phyloP scores from a whole-genome alignment of 2,888 invertebrate species.

The Drosophila nr. medialis region DNA sequence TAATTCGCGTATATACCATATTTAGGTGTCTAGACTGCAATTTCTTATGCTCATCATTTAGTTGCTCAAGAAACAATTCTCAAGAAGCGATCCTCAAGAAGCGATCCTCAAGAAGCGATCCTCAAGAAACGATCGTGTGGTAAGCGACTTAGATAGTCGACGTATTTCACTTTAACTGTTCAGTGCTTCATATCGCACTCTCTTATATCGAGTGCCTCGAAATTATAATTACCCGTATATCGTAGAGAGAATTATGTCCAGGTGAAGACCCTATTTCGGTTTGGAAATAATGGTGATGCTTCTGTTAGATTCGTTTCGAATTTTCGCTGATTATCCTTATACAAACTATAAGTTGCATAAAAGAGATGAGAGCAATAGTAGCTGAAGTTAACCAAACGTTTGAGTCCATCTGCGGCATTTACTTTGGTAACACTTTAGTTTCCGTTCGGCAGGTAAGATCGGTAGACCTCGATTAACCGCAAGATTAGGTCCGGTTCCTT shows the following conservation, averaged over 20 bases:
- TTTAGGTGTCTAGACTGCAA: not conserved
- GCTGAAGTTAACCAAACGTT: not conserved
- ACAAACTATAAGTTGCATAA: not conserved
- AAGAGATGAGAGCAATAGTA: not conserved
- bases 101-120: no score
- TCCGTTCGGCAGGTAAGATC: not conserved
- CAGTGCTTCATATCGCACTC: no score
- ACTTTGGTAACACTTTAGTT: not conserved
- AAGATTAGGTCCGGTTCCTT: no score
- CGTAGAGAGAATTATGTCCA: no score
- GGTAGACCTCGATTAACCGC: not conserved
- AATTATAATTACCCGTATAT: no score
- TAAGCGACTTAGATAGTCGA: not conserved
- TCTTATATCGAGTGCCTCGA: no score
- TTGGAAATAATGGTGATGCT: not conserved
- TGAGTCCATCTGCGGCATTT: not conserved
- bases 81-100: not conserved
- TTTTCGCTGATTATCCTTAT: not conserved
- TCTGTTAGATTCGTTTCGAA: not conserved
- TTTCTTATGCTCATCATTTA: not conserved
- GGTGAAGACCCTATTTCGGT: no score
- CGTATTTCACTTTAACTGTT: not conserved
- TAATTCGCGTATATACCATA: accelerated
- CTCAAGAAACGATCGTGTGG: not conserved
- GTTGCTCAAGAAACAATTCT: not conserved